Evolutionary conservation across 2,888 invertebrate species (phyloP), one percentile per base, ranked within the genome.

Genomic region (Amiota communis): DNA sequence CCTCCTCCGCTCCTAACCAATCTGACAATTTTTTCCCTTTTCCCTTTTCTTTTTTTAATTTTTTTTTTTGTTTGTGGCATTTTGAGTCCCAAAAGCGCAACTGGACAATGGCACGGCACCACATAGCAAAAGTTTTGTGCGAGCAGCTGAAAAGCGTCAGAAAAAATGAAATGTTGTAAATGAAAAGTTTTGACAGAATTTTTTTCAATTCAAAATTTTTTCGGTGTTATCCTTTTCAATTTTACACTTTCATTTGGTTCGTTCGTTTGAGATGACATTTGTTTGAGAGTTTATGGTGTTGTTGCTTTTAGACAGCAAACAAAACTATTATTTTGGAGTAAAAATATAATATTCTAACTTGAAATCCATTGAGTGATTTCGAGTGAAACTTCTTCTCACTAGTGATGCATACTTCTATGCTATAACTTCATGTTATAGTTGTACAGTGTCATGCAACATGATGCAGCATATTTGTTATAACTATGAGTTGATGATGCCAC

Each of bases 401-500:
- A 36, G 4, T 36, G 8, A 36, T 6, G 36, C 6, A 36, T 23
- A 23, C 23, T 2, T 23, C 23, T 2, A 1, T 23, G 3, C 23
- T 23, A 36, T 36, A 36, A 36, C 3, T 36, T 36, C 4, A 36
- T 36, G 53, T n/a, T 53, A n/a, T 1, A 53, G 53, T 59, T 20
- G 17, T n/a, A 20, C 80, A 74, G 75, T 70, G 79, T 86, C 83
- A 87, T 82, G 36, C 36, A 77, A 75, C 57, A 68, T 69, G 77
- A 82, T 86, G 87, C 86, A 78, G 85, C 79, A 78, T 86, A 78
- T 51, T 78, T 83, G 65, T 20, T 6, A 6, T 36, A 20, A 59
- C 59, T 17, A 20, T n/a, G 11, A n/a, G 59, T 59, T 59, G 59
- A 59, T 71, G 67, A 65, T 81, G 82, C 87, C 87, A 87, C 87